Evolutionary conservation across 2,888 invertebrate genomes (phyloP), one percentile per base, ranked within the genome.

Genomic region (Aporophyla lueneburgensis): DNA sequence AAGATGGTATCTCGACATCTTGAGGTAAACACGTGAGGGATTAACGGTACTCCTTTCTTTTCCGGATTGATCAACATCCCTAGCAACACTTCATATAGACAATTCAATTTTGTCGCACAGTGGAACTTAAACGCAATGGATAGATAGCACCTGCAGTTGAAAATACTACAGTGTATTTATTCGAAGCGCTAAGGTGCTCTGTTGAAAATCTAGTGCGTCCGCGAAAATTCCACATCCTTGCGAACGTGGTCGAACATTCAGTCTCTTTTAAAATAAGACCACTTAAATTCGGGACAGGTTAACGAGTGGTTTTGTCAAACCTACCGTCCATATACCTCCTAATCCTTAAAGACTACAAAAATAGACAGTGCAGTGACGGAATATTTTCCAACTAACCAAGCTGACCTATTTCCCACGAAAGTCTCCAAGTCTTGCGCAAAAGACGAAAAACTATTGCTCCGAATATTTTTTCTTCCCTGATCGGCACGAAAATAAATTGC

Each of bases 401-500:
- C 33, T 53, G 83, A 61, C 61, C 75, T 46, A 79, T 76, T 86
- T 86, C 87, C 75, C 87, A 87, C 87, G 70, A 43, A 67, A 49
- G 24, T 12, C 33, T 19, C 65, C 40, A 61, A 54, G 5, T 76
- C 33, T 80, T 84, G 49, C 65, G 78, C 78, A 81, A 81, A 79
- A 71, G 77, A 76, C 51, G 58, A 76, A 19, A 59, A 67, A 51
- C 40, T 40, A 40, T 24, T 27, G 72, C 72, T 72, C 72, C n/a
- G 27, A 67, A 69, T 71, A 67, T 5, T 43, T 62, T 76, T 58
- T 27, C 19, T 61, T 59, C 65, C 66, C 16, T 40, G 63, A 63
- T 76, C 84, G 54, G 76, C 69, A 82, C 58, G 65, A 75, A 83
- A 83, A 79, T 70, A 85, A 84, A 87, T 81, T 76, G 80, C 87